Evolutionary conservation across 2,888 invertebrate genomes (phyloP), one percentile per base, ranked within the genome.

Genomic region (Tanaodytes sp.): DNA sequence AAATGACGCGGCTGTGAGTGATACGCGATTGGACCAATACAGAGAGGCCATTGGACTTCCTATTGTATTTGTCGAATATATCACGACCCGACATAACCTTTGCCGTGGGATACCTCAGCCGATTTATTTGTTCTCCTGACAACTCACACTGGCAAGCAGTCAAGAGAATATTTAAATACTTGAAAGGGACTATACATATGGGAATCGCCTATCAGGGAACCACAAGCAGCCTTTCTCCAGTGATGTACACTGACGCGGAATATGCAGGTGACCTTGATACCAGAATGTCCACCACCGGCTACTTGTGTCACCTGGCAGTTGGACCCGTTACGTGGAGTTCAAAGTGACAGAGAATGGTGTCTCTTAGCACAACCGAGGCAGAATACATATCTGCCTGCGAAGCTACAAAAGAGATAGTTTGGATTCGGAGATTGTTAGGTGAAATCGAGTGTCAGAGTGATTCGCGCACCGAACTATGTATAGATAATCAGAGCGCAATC

Each of bases 141-240:
- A 9, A 27, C 27, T 4, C 27, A 27, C 27, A 27, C 9, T 4
- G 4, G 5, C 4, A 27, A 4, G 27, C 66, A 8, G 68, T 73
- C 1, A 74, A 71, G 49, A 37, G 67, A 18, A 66, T 73, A 9
- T 51, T 74, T 2, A 64, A 48, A 33, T 74, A 74, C 36, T 49
- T 74, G 12, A 46, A 59, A 36, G 57, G 55, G 6, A 66, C 2
- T 18, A 31, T n/a, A 1, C 19, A 1, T 18, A n/a, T 15, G 9
- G 9, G 9, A 27, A 27, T 27, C 9, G 27, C 9, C 9, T 9
- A 27, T 27, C 9, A 4, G 9, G 9, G 9, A 6, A 27, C 4
- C 9, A 9, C 5, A 27, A 48, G 11, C 11, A 33, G 12, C 31
- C 14, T 18, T 18, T n/a, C 1, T 12, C 23, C 8, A 2, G 12